Conservation (phyloP, 2,888 invertebrate species). For the Tetramorium bicarinatum region DNA sequence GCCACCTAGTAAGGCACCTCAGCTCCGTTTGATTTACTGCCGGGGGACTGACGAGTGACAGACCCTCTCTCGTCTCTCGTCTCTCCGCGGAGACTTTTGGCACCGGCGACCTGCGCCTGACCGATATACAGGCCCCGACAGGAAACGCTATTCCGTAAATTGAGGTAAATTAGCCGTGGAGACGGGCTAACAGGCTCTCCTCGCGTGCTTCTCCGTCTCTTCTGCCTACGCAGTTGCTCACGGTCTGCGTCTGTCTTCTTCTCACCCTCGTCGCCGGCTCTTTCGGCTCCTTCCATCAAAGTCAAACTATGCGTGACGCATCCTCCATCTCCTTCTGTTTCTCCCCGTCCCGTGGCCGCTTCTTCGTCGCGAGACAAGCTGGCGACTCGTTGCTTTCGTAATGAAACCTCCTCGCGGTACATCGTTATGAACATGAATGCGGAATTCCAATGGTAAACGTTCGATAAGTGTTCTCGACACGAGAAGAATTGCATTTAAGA, state of each 20-base stretch:
- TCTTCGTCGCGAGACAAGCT: constrained; percentile 78
- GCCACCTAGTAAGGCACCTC: background rate
- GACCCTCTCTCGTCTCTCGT: background rate
- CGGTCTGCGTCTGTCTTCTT: constrained; percentile 47
- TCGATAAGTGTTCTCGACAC: constrained; percentile 11
- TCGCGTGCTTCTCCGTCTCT: constrained; percentile 55
- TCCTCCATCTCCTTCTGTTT: constrained; percentile 60
- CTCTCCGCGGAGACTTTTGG: constrained; percentile 67
- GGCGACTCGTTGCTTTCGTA: constrained; percentile 78
- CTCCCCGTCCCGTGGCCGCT: constrained; percentile 34
- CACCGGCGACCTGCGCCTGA: constrained; percentile 75
- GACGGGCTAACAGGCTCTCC: constrained; percentile 76
- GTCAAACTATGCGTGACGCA: constrained; percentile 76
- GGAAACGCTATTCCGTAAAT: constrained; percentile 85
- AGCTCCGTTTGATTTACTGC: constrained; percentile 18
- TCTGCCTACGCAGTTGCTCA: constrained; percentile 81
- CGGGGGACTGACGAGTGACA: constrained; percentile 4
- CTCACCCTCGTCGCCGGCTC: constrained; percentile 49
- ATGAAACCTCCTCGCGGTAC: constrained; percentile 56
- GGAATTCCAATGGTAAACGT: constrained; percentile 39
- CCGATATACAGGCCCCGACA: constrained; percentile 78
- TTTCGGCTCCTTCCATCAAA: constrained; percentile 71
- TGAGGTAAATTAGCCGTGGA: constrained; percentile 82
- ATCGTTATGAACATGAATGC: constrained; percentile 38
- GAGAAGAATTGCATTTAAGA: constrained; percentile 3